Base-by-base conservation (phyloP, 2,888 invertebrate genomes). In the Smittia sp. region DNA sequence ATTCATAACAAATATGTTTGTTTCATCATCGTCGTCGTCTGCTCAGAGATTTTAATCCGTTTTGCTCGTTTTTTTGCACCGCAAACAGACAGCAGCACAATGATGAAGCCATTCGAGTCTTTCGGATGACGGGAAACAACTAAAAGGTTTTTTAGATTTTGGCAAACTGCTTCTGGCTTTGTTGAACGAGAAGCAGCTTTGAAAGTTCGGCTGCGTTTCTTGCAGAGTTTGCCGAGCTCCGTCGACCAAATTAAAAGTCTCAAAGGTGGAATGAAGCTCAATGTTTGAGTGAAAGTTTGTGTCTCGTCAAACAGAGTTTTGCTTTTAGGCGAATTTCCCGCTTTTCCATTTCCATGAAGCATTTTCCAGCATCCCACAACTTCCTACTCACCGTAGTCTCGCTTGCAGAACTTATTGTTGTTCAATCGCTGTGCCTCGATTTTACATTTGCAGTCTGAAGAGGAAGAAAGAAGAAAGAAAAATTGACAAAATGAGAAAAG, bases 351-450 rank as follows among this genome's bases (percentile, higher is more conserved):
- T 46, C 18, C 52, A 9, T 32, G 32, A 32, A 18, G 22, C 6
- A 22, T 58, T 18, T 58, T 58, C 4, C 18, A 3, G n/a, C 22
- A 13, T 62, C 9, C 52, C 22, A 20, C 58, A 18, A 18, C 58
- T 58, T 58, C 18, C 58, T 39, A 75, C 90, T 89, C 83, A 98
- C 98, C 98, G 87, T 94, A 98, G 84, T 98, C 97, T 85, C 96
- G 89, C 86, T 93, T 93, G 90, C 93, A 94, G 83, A 91, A 98
- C 86, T 97, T 98, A 88, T 92, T 94, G 84, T 95, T 89, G 82
- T 95, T 97, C 84, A 97, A 86, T 78, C 93, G 90, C 86, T 90
- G 91, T 79, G 94, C 94, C 83, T 91, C 92, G 81, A 93, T 91
- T 84, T 92, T 92, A 86, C 95, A 96, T 84, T 92, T 91, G 84